Base-by-base conservation (phyloP, 2,888 invertebrate genomes). In the Biston stratarius region DNA sequence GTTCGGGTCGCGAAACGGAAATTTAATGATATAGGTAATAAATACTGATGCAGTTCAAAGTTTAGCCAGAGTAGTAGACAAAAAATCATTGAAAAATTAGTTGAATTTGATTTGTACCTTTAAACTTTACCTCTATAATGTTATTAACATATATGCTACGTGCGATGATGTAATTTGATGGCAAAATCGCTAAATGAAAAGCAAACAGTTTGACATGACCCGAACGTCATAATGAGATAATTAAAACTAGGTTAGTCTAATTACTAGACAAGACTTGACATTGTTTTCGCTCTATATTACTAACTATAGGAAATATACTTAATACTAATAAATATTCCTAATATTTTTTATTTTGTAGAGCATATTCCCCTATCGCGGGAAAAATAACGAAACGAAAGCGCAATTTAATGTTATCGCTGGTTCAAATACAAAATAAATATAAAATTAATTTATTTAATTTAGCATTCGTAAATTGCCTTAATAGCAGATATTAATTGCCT, bases 381-480 rank as follows among this genome's bases (percentile, higher is more conserved):
- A 72, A 75, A 82, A 75, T 83, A 83, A 87, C 85, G 83, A 87
- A 84, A 87, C 88, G 82, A 88, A 88, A 86, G 88, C 84, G 82
- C 77, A 75, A 79, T 72, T 80, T 77, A 76, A 84, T 78, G 76
- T 82, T 83, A 83, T 83, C 80, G 81, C 85, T 83, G 81, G 79
- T 84, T 86, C 82, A 85, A 82, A 87, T 82, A 83, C 82, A 85
- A 67, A 56, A 60, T 60, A 63, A 45, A 14, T 51, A 67, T 66
- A 49, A 59, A 85, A 84, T 85, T 86, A 85, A 87, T 84, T 91
- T 85, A 90, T 91, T 91, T 91, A 92, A 91, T 89, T 89, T 84
- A 88, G 87, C 87, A 86, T 89, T 87, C 87, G 84, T 88, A 86
- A 85, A 89, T 88, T 90, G 89, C 89, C 88, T 88, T 90, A 90